Conservation (phyloP, 2,797 vertebrate genomes). For the Hyperoplus immaculatus region DNA sequence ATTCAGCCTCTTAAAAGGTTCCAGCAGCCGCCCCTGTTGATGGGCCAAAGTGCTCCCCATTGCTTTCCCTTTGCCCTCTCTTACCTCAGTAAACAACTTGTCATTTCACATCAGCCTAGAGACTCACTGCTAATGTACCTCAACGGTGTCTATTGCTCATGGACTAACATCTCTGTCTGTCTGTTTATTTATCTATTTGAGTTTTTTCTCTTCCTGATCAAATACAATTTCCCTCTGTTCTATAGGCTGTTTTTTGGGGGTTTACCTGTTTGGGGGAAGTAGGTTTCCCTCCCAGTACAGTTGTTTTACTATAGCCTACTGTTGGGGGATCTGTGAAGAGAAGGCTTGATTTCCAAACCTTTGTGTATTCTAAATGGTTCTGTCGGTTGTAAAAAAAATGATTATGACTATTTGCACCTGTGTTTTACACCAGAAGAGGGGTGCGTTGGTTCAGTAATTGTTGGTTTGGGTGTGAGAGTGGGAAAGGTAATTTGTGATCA, state of each 20-base stretch:
- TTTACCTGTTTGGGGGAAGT: background rate
- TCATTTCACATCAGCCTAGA: conserved; percentile 59
- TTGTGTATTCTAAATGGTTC: background rate
- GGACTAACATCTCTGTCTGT: background rate
- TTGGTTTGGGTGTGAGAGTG: conserved; percentile 1
- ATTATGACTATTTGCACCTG: background rate
- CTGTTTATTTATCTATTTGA: background rate
- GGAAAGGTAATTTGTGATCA: background rate
- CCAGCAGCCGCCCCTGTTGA: conserved; percentile 42
- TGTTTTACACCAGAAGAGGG: background rate
- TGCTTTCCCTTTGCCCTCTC: conserved; percentile 59
- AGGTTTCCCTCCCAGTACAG: background rate
- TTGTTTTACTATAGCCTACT: background rate
- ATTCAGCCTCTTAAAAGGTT: conserved; percentile 79
- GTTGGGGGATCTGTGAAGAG: background rate
- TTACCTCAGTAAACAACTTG: conserved; percentile 70
- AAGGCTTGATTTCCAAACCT: background rate
- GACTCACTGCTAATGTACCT: conserved; percentile 29
- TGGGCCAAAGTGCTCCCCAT: conserved; percentile 70
- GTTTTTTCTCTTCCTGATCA: background rate
- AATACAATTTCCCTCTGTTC: background rate
- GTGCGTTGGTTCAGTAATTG: background rate
- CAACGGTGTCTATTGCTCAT: conserved; percentile 15
- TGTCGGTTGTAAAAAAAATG: background rate
- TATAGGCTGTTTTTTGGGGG: background rate